These are phyloP conservation scores for Malacoctenus gilli DNA, from an alignment of 2,797 vertebrate species.

Conservation along the genomic window DNA sequence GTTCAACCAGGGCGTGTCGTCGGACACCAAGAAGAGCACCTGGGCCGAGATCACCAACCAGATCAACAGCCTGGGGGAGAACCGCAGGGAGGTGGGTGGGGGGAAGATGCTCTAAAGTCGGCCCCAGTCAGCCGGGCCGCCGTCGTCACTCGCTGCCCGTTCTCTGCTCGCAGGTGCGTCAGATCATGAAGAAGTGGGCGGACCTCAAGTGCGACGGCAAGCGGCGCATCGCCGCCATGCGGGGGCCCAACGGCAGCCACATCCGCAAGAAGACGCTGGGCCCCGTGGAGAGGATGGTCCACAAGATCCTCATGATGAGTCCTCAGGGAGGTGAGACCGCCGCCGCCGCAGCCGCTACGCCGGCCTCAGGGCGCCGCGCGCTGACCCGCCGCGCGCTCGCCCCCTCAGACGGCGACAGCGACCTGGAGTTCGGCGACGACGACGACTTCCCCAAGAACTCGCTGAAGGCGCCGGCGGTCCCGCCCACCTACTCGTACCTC, in stretches of 20 bases:
- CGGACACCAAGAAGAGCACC: conserved; percentile 71
- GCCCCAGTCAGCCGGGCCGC: too few relatives aligned
- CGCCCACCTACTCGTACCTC: conserved; percentile 56
- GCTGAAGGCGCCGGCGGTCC: rapidly evolving
- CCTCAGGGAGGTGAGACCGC: conserved; percentile 63
- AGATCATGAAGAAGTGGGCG: conserved; percentile 86
- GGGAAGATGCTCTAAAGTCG: too few relatives aligned
- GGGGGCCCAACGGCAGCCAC: conserved; percentile 53
- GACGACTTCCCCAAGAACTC: conserved; percentile 29
- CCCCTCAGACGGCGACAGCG: conserved; percentile 61
- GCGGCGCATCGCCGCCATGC: conserved; percentile 73
- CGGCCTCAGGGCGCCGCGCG: too few relatives aligned
- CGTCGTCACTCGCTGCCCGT: too few relatives aligned
- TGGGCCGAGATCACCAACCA: conserved; percentile 73
- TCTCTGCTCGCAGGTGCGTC: conserved; percentile 66
- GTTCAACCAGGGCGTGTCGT: conserved; percentile 71
- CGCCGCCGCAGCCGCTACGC: too few relatives aligned
- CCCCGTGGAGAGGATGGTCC: conserved; percentile 81
- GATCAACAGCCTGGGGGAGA: conserved; percentile 74
- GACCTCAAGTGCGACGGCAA: conserved; percentile 84
- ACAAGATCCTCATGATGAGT: conserved; percentile 81
- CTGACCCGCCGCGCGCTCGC: too few relatives aligned
- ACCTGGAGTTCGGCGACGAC: conserved; percentile 43
- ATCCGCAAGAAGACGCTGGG: conserved; percentile 78
- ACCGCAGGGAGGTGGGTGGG: conserved; percentile 67